Evolutionary conservation across 2,888 invertebrate species (phyloP).

Genomic region (Mythimna impura): DNA sequence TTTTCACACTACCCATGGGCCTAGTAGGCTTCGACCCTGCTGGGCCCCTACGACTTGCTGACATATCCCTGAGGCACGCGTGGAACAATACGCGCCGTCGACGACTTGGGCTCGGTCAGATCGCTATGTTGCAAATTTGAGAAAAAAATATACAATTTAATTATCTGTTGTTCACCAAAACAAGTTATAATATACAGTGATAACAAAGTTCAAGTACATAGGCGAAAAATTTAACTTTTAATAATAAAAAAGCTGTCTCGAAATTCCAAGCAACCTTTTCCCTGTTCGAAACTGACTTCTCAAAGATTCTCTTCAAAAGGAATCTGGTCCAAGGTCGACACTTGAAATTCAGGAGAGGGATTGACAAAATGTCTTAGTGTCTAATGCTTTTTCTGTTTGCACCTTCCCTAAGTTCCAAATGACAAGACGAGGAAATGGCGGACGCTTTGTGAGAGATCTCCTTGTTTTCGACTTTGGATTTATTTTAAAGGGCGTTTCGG

Average conservation of each 20-base stretch:
- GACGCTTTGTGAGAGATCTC: slow-evolving; percentile 14
- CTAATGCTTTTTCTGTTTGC: slow-evolving; percentile 45
- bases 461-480: slow-evolving; percentile 7
- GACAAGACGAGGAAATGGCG: slow-evolving; percentile 28
- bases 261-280: slow-evolving; percentile 11
- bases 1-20: too few species aligned
- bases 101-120: too few species aligned
- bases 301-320: slow-evolving; percentile 28
- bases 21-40: too few species aligned
- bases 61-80: too few species aligned
- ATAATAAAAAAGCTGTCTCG: background rate
- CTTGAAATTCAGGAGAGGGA: slow-evolving; percentile 48
- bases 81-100: too few species aligned
- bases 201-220: too few species aligned
- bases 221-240: background rate
- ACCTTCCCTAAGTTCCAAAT: slow-evolving; percentile 31
- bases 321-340: slow-evolving; percentile 44
- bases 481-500: background rate
- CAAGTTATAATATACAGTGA: too few species aligned
- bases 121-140: too few species aligned
- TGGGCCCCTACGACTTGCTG: too few species aligned
- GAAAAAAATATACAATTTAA: too few species aligned
- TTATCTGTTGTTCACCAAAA: too few species aligned
- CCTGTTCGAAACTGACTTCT: slow-evolving; percentile 4
- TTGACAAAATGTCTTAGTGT: slow-evolving; percentile 52